Evolutionary conservation across 2,797 vertebrate species (phyloP).

Genomic region (Lithobates sylvaticus): DNA sequence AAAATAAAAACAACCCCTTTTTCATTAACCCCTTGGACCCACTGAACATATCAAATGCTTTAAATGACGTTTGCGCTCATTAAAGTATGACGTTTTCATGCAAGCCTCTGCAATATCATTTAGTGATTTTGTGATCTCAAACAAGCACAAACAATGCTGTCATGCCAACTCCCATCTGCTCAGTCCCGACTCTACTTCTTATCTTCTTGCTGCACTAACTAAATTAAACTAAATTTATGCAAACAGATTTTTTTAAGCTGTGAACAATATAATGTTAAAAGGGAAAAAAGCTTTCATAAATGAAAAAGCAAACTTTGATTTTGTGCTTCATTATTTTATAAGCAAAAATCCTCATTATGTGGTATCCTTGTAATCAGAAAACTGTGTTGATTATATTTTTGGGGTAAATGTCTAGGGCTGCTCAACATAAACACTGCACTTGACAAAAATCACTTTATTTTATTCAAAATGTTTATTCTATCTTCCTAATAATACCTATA

Average conservation of each 20-base stretch:
- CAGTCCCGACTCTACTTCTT: not conserved
- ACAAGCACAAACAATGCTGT: not conserved
- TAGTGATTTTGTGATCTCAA: too few relatives aligned
- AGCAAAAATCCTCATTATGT: not conserved
- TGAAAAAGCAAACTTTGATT: not conserved
- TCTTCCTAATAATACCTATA: too few relatives aligned
- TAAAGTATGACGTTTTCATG: not conserved
- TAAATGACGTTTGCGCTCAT: not conserved
- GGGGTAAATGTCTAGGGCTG: not conserved
- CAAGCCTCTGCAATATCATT: not conserved
- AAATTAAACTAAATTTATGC: too few relatives aligned
- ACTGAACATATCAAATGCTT: too few relatives aligned
- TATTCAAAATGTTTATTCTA: too few relatives aligned
- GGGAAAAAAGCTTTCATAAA: not conserved
- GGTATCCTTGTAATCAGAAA: not conserved
- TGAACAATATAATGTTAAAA: not conserved
- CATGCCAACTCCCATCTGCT: not conserved
- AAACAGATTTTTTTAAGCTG: not conserved
- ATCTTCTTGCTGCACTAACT: not conserved
- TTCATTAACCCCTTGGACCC: too few relatives aligned
- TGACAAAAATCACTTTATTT: too few relatives aligned
- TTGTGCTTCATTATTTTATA: not conserved
- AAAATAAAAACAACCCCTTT: too few relatives aligned
- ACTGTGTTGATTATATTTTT: not conserved
- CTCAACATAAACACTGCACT: not conserved